phyloP scores from a whole-genome alignment of 2,113 vertebrate species.

The Colinus virginianus region DNA sequence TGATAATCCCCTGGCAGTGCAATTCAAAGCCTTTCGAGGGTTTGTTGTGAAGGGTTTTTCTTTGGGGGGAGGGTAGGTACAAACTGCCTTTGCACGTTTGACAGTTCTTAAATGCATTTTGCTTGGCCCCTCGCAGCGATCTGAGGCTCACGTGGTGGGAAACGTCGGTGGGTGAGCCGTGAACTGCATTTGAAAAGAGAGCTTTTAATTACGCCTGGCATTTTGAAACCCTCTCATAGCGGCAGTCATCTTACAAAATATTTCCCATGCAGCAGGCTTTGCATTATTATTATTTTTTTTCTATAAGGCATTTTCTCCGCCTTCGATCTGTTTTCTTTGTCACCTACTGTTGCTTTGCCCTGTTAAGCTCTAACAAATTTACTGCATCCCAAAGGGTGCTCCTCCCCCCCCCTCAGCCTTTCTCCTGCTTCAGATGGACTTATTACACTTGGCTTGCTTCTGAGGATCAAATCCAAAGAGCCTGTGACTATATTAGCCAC shows the following conservation, averaged over 20 bases:
- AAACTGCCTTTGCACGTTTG: constrained; percentile 66
- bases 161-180: constrained; percentile 53
- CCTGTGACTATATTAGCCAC: constrained; percentile 28
- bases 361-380: constrained; percentile 65
- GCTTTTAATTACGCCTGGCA: constrained; percentile 68
- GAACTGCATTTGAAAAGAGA: constrained; percentile 69
- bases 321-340: constrained; percentile 62
- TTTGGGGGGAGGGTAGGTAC: background rate
- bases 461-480: constrained; percentile 19
- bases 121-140: constrained; percentile 58
- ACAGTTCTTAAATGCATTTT: constrained; percentile 63
- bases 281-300: background rate
- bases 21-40: constrained; percentile 70
- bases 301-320: background rate
- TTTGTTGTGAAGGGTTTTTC: constrained; percentile 52
- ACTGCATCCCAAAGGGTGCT: constrained; percentile 46
- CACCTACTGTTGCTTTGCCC: constrained; percentile 49
- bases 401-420: constrained; percentile 34
- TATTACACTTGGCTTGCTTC: constrained; percentile 64
- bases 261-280: constrained; percentile 55
- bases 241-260: constrained; percentile 66
- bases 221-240: constrained; percentile 51
- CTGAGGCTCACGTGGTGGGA: constrained; percentile 61
- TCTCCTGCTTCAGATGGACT: constrained; percentile 47
- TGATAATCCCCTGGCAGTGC: constrained; percentile 55